Evolutionary conservation across 1,140 invertebrate species (phyloP).

Genomic region (Zaprionus gabonicus): DNA sequence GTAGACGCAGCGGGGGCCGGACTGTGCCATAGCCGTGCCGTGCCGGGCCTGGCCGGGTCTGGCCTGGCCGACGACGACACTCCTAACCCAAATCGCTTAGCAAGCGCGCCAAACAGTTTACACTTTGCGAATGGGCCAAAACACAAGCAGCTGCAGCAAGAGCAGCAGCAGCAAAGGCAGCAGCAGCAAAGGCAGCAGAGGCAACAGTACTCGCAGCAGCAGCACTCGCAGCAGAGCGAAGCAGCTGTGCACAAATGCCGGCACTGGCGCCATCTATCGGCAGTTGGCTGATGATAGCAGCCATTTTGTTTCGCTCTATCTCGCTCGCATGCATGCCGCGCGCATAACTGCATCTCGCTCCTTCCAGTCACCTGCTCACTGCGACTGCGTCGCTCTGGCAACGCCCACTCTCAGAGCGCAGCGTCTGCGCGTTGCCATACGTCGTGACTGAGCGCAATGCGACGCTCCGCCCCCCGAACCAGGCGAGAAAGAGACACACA

Average conservation of each 20-base stretch:
- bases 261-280: slow-evolving; percentile 77
- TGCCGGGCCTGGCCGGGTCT: background rate
- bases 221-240: background rate
- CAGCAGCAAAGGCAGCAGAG: slow-evolving; percentile 9
- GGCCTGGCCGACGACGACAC: slow-evolving; percentile 52
- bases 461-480: slow-evolving; percentile 59
- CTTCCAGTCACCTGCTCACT: slow-evolving; percentile 71
- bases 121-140: slow-evolving; percentile 47
- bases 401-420: slow-evolving; percentile 74
- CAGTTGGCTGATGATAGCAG: slow-evolving; percentile 73
- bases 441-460: slow-evolving; percentile 30
- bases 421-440: slow-evolving; percentile 63
- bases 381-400: slow-evolving; percentile 68
- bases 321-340: slow-evolving; percentile 9
- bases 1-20: no score
- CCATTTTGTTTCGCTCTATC: slow-evolving; percentile 81
- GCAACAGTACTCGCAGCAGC: background rate
- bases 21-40: slow-evolving; percentile 13
- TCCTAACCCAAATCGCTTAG: slow-evolving; percentile 81
- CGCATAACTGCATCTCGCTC: slow-evolving; percentile 48
- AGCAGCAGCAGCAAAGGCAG: slow-evolving; percentile 10
- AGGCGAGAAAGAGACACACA: slow-evolving; percentile 47
- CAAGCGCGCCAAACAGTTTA: slow-evolving; percentile 77
- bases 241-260: slow-evolving; percentile 48
- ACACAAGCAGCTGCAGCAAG: slow-evolving; percentile 10